Conservation (phyloP, 1,140 invertebrate genomes). For the Drosophila oshimai region DNA sequence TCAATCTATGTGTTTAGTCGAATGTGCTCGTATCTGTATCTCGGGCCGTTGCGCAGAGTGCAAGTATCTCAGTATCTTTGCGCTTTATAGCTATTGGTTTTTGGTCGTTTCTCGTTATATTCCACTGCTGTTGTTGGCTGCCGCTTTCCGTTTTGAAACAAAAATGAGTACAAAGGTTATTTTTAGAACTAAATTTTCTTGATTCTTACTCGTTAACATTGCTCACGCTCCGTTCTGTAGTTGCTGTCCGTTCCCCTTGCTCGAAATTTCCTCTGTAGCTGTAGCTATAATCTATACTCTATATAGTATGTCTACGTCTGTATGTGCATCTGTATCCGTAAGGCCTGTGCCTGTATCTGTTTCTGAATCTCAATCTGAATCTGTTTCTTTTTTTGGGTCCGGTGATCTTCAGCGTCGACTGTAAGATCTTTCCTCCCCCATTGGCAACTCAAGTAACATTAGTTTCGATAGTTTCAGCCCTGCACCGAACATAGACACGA, state of each 20-base stretch:
- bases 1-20: not conserved
- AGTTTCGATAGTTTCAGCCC: slow-evolving; percentile 52
- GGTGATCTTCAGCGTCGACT: slow-evolving; percentile 43
- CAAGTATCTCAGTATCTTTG: slow-evolving; percentile 59
- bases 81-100: slow-evolving; percentile 72
- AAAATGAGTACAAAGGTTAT: slow-evolving; percentile 77
- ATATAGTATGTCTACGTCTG: slow-evolving; percentile 26
- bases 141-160: slow-evolving; percentile 67
- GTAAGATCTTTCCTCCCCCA: slow-evolving; percentile 39
- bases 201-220: slow-evolving; percentile 77
- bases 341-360: slow-evolving; percentile 17
- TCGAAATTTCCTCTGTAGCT: slow-evolving; percentile 36
- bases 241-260: slow-evolving; percentile 20
- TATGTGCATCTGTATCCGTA: slow-evolving; percentile 26
- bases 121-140: slow-evolving; percentile 31
- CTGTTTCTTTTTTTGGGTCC: slow-evolving; percentile 22
- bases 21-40: slow-evolving; percentile 16
- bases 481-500: slow-evolving; percentile 8
- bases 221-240: slow-evolving; percentile 68
- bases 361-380: slow-evolving; percentile 20
- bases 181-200: slow-evolving; percentile 77
- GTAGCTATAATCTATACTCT: slow-evolving; percentile 13
- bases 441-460: slow-evolving; percentile 67
- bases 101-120: slow-evolving; percentile 48
- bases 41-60: slow-evolving; percentile 26